Conservation (phyloP, 2,797 vertebrate species). For the Alectoris magna region DNA sequence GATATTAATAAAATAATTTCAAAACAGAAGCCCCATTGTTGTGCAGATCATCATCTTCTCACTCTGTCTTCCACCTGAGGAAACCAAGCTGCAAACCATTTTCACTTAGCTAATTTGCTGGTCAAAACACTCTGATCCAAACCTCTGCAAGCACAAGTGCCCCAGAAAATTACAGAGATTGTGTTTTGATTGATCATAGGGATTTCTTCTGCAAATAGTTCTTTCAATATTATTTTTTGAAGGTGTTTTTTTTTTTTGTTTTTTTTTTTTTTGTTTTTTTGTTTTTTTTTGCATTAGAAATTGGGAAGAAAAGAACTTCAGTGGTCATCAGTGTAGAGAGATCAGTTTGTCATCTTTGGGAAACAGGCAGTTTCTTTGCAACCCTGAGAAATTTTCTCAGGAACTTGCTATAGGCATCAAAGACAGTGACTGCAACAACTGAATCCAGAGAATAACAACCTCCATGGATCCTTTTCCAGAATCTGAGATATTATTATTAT, state of each 20-base stretch:
- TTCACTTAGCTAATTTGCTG: not conserved
- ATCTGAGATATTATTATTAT: not conserved
- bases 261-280: not conserved
- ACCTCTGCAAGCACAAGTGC: not conserved
- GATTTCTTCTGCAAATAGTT: not conserved
- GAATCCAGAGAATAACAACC: not conserved
- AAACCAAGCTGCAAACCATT: not conserved
- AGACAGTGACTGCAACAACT: not conserved
- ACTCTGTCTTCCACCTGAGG: not conserved
- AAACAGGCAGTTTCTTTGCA: not conserved
- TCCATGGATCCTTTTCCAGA: not conserved
- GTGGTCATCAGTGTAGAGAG: not conserved
- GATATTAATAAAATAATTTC: slow-evolving; percentile 5
- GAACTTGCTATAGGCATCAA: not conserved
- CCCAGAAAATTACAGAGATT: not conserved
- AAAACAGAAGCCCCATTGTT: not conserved
- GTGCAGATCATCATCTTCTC: slow-evolving; percentile 2
- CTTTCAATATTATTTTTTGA: not conserved
- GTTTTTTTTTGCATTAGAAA: not conserved
- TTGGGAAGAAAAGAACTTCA: not conserved
- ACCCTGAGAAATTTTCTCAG: not conserved
- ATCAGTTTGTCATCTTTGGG: not conserved
- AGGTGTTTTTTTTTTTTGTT: too few relatives aligned
- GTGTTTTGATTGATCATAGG: not conserved
- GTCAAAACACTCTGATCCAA: not conserved